Conservation (phyloP, 2,888 invertebrate genomes). For the Lycophotia porphyrea region DNA sequence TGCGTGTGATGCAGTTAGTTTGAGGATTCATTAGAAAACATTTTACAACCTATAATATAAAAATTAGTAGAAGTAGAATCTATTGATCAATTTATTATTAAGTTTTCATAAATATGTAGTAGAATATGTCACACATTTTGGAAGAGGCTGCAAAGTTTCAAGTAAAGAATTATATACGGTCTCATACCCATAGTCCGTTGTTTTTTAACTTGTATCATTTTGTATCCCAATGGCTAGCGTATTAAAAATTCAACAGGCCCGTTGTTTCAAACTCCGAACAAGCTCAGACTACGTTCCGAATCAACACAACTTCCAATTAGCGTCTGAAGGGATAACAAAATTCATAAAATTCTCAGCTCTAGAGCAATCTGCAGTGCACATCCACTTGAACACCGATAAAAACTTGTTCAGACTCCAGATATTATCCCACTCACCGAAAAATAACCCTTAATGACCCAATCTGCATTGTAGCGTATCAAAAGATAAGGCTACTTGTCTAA, state of each 20-base stretch:
- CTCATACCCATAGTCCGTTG: not conserved
- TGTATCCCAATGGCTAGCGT: not conserved
- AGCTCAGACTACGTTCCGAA: slow-evolving; percentile 19
- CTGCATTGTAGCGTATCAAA: slow-evolving; percentile 57
- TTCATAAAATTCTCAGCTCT: slow-evolving; percentile 18
- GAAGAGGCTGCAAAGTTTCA: not conserved
- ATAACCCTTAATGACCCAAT: slow-evolving; percentile 34
- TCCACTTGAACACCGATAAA: slow-evolving; percentile 16
- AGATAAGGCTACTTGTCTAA: slow-evolving; percentile 41
- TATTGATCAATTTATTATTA: not conserved
- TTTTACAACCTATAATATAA: not conserved
- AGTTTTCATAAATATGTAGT: not conserved
- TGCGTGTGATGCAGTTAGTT: slow-evolving; percentile 17
- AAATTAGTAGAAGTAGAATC: not conserved
- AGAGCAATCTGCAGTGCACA: slow-evolving; percentile 14
- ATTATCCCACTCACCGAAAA: slow-evolving; percentile 32
- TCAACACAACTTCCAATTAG: slow-evolving; percentile 12
- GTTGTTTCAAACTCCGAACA: slow-evolving; percentile 27
- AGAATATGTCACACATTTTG: not conserved
- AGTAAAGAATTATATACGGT: not conserved
- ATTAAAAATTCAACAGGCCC: slow-evolving; percentile 1
- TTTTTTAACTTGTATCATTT: slow-evolving; percentile 1
- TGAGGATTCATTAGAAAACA: not conserved
- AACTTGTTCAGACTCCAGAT: slow-evolving; percentile 36
- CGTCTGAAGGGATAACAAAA: slow-evolving; percentile 5